These are phyloP conservation scores for Eucidaris tribuloides DNA, from an alignment of 35 echinoderm and acorn worm genomes.

Conservation along the genomic window DNA sequence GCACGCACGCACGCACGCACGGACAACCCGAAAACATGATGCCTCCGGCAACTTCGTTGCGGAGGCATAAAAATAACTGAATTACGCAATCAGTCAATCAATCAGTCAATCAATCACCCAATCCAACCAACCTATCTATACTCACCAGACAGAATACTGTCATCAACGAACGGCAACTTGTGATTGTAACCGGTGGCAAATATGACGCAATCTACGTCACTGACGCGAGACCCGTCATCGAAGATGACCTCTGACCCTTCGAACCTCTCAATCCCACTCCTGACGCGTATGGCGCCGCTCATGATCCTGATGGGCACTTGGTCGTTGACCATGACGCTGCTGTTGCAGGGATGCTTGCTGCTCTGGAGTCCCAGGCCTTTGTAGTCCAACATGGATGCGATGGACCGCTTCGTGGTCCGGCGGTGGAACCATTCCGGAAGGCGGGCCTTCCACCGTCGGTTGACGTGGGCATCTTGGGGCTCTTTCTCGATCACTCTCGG, in stretches of 20 bases:
- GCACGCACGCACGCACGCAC: too few species aligned
- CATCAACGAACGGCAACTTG: not conserved
- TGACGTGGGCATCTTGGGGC: not conserved
- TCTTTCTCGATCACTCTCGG: not conserved
- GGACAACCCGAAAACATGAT: too few species aligned
- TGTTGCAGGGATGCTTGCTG: not conserved
- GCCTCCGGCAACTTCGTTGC: too few species aligned
- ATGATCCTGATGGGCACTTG: not conserved
- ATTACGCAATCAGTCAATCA: too few species aligned
- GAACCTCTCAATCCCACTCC: not conserved
- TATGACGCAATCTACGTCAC: not conserved
- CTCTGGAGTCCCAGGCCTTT: not conserved
- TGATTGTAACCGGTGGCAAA: conserved; percentile 9
- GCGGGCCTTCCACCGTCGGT: not conserved
- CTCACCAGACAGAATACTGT: not conserved
- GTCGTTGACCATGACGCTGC: conserved; percentile 5
- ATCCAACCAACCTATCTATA: too few species aligned
- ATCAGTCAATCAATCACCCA: too few species aligned
- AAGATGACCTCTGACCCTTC: not conserved
- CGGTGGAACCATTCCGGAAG: not conserved
- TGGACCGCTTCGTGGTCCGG: too few species aligned
- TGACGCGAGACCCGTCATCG: not conserved
- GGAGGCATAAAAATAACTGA: too few species aligned
- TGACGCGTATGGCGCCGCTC: not conserved
- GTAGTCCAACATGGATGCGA: too few species aligned